phyloP scores from a whole-genome alignment of 1,140 invertebrate species.

The Atta texana region DNA sequence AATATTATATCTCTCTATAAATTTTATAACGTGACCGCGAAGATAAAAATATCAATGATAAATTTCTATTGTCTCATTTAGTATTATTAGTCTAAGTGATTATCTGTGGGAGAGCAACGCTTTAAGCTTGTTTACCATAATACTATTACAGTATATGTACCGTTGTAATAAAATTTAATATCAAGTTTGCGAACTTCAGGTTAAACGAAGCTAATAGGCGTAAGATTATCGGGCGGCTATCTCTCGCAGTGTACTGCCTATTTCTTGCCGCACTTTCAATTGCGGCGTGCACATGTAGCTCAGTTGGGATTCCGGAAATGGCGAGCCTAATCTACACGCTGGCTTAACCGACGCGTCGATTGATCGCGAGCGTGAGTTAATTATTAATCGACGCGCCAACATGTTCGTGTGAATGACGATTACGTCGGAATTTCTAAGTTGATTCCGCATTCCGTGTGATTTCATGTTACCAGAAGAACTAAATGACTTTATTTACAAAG shows the following conservation, averaged over 20 bases:
- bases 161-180: constrained; percentile 48
- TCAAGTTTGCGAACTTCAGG: constrained; percentile 27
- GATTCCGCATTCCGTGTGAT: constrained; percentile 47
- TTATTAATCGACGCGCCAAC: constrained; percentile 52
- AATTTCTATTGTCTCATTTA: background rate
- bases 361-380: constrained; percentile 48
- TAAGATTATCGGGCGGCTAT: constrained; percentile 43
- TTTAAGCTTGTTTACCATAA: constrained; percentile 25
- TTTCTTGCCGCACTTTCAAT: constrained; percentile 33
- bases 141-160: constrained; percentile 3
- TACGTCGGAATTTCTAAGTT: background rate
- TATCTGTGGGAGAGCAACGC: background rate
- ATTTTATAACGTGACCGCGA: background rate
- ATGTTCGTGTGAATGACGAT: constrained; percentile 49
- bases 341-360: constrained; percentile 43
- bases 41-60: background rate
- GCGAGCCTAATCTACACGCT: constrained; percentile 32
- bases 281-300: constrained; percentile 19
- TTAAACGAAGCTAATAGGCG: constrained; percentile 34
- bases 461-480: background rate
- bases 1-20: background rate
- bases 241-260: constrained; percentile 19
- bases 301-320: constrained; percentile 53
- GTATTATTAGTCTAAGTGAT: background rate
- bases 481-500: background rate